Conservation (phyloP, 1,140 invertebrate species). For the Eriosoma lanigerum region DNA sequence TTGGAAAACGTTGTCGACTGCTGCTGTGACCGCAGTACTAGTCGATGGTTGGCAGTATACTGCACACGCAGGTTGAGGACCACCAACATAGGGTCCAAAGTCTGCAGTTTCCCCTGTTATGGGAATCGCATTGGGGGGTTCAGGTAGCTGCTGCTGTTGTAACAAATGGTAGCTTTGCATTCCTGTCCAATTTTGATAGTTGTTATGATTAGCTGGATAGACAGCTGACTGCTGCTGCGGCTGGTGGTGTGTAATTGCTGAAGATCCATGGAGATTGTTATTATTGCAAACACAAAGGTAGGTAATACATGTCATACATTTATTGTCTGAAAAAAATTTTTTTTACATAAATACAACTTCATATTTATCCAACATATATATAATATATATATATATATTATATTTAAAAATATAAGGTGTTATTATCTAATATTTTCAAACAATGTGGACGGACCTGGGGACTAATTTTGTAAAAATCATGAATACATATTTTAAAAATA, state of each 20-base stretch:
- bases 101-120: neutral
- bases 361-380: too few species aligned
- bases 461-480: too few species aligned
- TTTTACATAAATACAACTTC: too few species aligned
- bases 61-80: constrained; percentile 60
- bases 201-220: neutral
- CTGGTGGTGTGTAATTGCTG: neutral
- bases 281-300: constrained; percentile 13
- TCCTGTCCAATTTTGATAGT: neutral
- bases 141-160: neutral
- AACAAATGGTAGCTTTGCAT: neutral
- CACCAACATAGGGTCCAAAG: constrained; percentile 51
- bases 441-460: too few species aligned
- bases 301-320: neutral
- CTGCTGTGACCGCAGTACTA: too few species aligned
- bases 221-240: neutral
- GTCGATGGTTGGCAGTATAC: constrained; percentile 54
- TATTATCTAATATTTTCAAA: too few species aligned
- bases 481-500: too few species aligned
- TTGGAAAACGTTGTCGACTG: constrained; percentile 75
- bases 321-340: too few species aligned
- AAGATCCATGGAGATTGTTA: neutral
- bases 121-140: neutral
- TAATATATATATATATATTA: too few species aligned
- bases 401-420: too few species aligned